phyloP scores from a whole-genome alignment of 2,797 vertebrate genomes.

The Acanthis flammea region DNA sequence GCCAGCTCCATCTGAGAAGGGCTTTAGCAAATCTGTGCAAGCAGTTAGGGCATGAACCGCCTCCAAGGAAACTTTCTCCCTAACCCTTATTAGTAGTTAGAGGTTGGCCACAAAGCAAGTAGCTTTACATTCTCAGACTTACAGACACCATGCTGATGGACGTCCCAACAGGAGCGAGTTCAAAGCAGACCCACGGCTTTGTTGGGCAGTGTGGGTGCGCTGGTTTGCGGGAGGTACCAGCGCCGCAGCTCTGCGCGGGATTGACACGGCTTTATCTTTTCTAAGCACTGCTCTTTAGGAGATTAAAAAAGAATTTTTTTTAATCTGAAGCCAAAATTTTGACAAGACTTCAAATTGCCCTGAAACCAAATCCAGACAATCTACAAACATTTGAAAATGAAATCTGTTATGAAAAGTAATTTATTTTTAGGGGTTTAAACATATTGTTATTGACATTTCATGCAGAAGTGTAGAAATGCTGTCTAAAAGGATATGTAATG shows the following conservation, averaged over 20 bases:
- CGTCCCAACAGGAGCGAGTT: not conserved
- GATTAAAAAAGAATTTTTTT: not conserved
- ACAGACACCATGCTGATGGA: conserved; percentile 55
- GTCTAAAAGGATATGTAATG: not conserved
- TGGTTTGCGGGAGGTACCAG: not conserved
- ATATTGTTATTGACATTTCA: not conserved
- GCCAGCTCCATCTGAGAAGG: not conserved
- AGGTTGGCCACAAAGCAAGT: conserved; percentile 52
- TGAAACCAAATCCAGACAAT: conserved; percentile 18
- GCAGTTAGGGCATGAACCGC: conserved; percentile 32
- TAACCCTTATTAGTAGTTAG: conserved; percentile 57
- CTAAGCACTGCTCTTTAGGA: not conserved
- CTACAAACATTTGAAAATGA: not conserved
- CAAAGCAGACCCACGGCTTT: conserved; percentile 23
- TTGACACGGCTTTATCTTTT: conserved; percentile 13
- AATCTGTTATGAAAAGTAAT: not conserved
- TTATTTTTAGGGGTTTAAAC: not conserved
- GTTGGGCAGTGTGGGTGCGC: not conserved
- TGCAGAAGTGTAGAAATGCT: not conserved
- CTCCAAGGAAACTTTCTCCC: conserved; percentile 57
- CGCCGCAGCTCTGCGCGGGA: not conserved
- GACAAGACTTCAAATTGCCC: not conserved
- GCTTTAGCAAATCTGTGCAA: conserved; percentile 44
- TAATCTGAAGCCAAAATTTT: conserved; percentile 35
- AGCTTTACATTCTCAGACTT: conserved; percentile 64